Evolutionary conservation across 2,797 vertebrate genomes (phyloP), one percentile per base, ranked within the genome.

Genomic region (Chaetodon trifasciatus): DNA sequence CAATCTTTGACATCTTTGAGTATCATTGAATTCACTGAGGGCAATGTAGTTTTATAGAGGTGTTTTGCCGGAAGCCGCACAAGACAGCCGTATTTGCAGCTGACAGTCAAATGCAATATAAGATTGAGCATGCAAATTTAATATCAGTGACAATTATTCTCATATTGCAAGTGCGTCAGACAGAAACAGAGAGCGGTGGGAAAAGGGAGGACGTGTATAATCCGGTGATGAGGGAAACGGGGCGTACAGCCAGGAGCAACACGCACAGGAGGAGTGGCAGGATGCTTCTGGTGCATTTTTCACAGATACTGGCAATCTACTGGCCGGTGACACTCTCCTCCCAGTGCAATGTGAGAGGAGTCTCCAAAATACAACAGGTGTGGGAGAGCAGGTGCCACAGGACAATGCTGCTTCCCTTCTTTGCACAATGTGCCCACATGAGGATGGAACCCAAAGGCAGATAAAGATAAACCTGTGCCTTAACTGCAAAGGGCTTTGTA

Each of bases 11-110:
- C 52, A n/a, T 37, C 66, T 76, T 70, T 69, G 42, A 68, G 65
- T 46, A 50, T 65, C 23, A 61, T 28, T 19, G 17, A 8, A 58
- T 58, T 61, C 1, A 44, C 55, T 40, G 6, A 53, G 28, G 40
- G 55, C 11, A 72, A 39, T 44, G 40, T 24, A 55, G 3, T 39
- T 78, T 76, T 77, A 78, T 75, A 21, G 55, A 24, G 10, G 32
- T 50, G 13, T 58, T 56, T 35, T 57, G 63, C 44, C 2, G 4
- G 47, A 75, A 40, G 66, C 44, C 28, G 39, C 21, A 57, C 13
- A 12, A 28, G 32, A 56, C 11, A 32, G 52, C 9, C 40, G 58
- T 35, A 70, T 55, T 13, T 47, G 65, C 23, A 66, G 40, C 16
- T 11, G 24, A 68, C 11, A 19, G 19, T 46, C 39, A 28, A 21